These are phyloP conservation scores for Podocnemis expansa DNA, from an alignment of 2,113 vertebrate genomes.

Conservation along the genomic window DNA sequence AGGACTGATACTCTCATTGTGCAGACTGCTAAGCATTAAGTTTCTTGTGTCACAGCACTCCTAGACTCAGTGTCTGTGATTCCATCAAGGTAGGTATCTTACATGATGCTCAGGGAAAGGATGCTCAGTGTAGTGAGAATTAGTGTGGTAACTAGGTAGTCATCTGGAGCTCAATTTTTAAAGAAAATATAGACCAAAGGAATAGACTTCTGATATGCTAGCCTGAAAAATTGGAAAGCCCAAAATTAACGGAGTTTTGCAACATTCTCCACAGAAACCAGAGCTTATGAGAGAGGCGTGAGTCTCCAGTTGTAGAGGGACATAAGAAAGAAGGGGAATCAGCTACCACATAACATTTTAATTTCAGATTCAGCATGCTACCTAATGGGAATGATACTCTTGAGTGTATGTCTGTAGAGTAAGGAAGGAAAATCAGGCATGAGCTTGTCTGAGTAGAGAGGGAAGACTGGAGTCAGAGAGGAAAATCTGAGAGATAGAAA, in stretches of 20 bases:
- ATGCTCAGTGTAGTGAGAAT: neutral
- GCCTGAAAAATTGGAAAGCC: neutral
- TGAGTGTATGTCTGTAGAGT: neutral
- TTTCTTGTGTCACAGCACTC: neutral
- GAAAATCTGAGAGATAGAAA: neutral
- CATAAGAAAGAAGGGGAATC: neutral
- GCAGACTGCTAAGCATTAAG: neutral
- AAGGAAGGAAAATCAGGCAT: neutral
- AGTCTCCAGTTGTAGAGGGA: neutral
- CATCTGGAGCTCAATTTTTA: neutral
- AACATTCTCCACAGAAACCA: neutral
- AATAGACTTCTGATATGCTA: neutral
- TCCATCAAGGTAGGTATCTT: neutral
- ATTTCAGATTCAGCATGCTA: neutral
- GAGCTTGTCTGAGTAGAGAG: neutral
- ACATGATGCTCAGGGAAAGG: neutral
- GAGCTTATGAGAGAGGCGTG: neutral
- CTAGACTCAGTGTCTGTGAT: neutral
- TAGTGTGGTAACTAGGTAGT: neutral
- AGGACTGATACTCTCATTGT: neutral
- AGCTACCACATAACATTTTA: rapidly evolving
- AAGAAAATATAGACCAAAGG: neutral
- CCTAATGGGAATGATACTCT: neutral
- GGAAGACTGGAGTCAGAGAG: neutral
- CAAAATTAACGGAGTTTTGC: neutral